Percentiles rank a stretch among this genome's conserved stretches.
Conservation (phyloP, 2,888 invertebrate genomes). For the Drosophila mercatorum region DNA sequence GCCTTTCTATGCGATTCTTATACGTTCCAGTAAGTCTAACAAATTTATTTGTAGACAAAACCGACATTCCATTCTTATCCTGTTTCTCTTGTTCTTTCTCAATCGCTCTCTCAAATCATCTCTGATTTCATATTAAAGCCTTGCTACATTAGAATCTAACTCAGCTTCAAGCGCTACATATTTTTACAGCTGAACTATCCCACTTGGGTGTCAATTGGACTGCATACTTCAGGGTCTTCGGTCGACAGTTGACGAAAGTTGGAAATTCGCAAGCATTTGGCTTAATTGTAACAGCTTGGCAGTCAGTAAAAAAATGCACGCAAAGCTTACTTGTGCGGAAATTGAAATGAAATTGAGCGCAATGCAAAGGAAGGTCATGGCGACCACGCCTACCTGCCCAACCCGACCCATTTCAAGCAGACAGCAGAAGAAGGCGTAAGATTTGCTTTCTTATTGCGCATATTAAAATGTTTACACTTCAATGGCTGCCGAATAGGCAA, state of each 20-base stretch:
- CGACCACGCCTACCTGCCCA: not conserved
- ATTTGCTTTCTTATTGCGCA: constrained; percentile 57
- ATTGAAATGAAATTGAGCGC: constrained; percentile 57
- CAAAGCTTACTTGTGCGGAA: constrained; percentile 65
- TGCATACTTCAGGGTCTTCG: not conserved
- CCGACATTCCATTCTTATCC: no score
- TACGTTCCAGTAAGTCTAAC: no score
- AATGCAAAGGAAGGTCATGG: constrained; percentile 51
- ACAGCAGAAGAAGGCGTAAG: constrained; percentile 4
- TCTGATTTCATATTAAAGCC: not conserved
- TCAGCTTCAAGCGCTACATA: constrained; percentile 5
- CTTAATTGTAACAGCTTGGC: constrained; percentile 58
- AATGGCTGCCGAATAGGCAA: constrained; percentile 51
- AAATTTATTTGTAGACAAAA: no score
- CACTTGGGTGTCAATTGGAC: constrained; percentile 8
- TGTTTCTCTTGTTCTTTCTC: not conserved
- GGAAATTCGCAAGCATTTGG: constrained; percentile 44
- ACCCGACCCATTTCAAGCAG: not conserved
- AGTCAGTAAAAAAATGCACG: constrained; percentile 23
- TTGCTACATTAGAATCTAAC: constrained; percentile 3
- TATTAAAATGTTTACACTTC: constrained; percentile 75
- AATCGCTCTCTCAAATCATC: not conserved
- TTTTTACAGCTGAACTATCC: constrained; percentile 33
- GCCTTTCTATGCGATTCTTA: no score
- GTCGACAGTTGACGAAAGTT: constrained; percentile 5